Conservation (phyloP, 2,888 invertebrate genomes). For the Cyaniris semiargus region DNA sequence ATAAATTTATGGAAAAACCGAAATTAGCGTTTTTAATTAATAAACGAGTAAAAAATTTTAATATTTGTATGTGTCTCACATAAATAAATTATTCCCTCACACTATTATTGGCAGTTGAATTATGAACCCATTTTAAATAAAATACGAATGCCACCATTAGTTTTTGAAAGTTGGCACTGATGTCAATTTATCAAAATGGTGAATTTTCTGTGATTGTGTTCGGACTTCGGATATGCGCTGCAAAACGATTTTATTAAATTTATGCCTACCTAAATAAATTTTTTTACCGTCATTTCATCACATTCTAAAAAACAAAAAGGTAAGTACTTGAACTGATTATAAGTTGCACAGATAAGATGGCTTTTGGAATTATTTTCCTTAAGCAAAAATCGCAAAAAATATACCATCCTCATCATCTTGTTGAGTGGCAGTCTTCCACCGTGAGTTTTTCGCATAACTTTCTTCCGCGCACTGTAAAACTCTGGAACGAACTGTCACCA, state of each 20-base stretch:
- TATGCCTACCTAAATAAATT: too few species aligned
- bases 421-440: too few species aligned
- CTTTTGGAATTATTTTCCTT: neutral
- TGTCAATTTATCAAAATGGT: neutral
- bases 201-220: neutral
- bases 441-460: too few species aligned
- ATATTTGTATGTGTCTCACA: neutral
- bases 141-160: neutral
- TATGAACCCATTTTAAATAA: neutral
- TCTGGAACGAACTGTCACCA: too few species aligned
- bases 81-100: neutral
- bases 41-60: too few species aligned
- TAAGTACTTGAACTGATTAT: neutral
- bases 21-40: too few species aligned
- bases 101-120: neutral
- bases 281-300: too few species aligned
- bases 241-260: neutral
- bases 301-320: too few species aligned
- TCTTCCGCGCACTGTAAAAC: too few species aligned
- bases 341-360: conserved; percentile 7
- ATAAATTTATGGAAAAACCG: too few species aligned
- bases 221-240: neutral
- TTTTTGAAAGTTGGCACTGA: neutral
- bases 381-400: too few species aligned
- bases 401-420: too few species aligned